Evolutionary conservation across 1,140 invertebrate species (phyloP).

Genomic region (Batillaria attramentaria): DNA sequence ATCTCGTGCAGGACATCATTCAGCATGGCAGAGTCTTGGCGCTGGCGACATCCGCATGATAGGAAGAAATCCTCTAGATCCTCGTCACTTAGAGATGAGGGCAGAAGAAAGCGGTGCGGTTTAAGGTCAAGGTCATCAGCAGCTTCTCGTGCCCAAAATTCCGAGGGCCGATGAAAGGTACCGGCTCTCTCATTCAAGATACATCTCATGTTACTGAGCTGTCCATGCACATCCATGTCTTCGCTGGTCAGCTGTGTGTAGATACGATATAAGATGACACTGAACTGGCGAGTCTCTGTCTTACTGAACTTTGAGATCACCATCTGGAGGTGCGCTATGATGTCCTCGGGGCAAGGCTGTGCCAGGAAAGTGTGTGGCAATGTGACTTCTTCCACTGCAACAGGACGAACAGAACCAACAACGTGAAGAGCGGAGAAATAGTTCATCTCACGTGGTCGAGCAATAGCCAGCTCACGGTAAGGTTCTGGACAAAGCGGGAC

Average conservation of each 20-base stretch:
- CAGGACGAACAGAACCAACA: neutral
- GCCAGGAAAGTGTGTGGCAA: no score
- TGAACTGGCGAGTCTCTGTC: neutral
- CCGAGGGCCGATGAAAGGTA: neutral
- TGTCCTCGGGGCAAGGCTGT: neutral
- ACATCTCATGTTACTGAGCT: neutral
- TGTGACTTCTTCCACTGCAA: no score
- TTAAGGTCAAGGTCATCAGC: constrained; percentile 28
- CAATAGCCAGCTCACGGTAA: neutral
- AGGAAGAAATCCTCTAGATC: constrained; percentile 18
- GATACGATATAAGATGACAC: neutral
- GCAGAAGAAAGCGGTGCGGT: constrained; percentile 42
- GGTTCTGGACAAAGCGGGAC: constrained; percentile 5
- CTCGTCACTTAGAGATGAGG: constrained; percentile 28
- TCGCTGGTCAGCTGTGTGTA: neutral
- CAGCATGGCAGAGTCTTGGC: constrained; percentile 26
- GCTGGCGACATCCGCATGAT: constrained; percentile 8
- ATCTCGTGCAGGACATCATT: constrained; percentile 26
- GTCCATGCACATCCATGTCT: neutral
- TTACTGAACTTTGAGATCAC: neutral
- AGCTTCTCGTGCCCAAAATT: constrained; percentile 7
- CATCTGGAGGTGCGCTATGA: constrained; percentile 11
- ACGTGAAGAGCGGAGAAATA: neutral
- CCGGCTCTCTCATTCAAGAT: neutral
- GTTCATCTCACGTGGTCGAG: constrained; percentile 1